phyloP scores from a whole-genome alignment of 2,888 invertebrate genomes.

The Gymnosoma rotundatum region DNA sequence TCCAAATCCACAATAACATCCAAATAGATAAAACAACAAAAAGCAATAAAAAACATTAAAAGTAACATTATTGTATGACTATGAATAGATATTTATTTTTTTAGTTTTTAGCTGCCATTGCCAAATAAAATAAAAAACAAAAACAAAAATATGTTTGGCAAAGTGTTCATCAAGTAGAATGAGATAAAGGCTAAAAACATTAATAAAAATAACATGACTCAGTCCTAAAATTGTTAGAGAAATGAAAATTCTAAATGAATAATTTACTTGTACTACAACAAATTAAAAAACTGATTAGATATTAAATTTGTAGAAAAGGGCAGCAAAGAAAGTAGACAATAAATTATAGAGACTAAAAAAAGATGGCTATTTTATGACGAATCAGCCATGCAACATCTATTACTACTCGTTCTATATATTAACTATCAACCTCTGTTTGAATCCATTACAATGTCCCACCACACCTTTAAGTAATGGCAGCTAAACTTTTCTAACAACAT shows the following conservation, averaged over 20 bases:
- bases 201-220: constrained; percentile 22
- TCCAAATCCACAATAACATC: constrained; percentile 5
- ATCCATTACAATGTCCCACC: constrained; percentile 5
- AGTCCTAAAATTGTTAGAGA: not conserved
- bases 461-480: constrained; percentile 33
- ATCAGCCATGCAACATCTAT: not conserved
- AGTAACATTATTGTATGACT: constrained; percentile 46
- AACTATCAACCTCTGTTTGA: not conserved
- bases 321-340: constrained; percentile 11
- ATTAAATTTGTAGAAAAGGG: constrained; percentile 3
- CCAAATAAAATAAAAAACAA: constrained; percentile 16
- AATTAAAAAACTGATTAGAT: constrained; percentile 20
- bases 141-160: constrained; percentile 40
- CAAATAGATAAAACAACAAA: constrained; percentile 38
- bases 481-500: constrained; percentile 26
- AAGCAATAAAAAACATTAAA: constrained; percentile 50
- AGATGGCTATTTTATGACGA: not conserved
- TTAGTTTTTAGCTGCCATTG: constrained; percentile 23
- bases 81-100: constrained; percentile 6
- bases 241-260: constrained; percentile 5
- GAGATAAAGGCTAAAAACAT: constrained; percentile 24
- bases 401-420: not conserved
- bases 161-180: constrained; percentile 15
- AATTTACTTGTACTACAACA: constrained; percentile 31
- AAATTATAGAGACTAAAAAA: constrained; percentile 29